Conservation (phyloP, 2,888 invertebrate genomes). For the Calephelis perditalis region DNA sequence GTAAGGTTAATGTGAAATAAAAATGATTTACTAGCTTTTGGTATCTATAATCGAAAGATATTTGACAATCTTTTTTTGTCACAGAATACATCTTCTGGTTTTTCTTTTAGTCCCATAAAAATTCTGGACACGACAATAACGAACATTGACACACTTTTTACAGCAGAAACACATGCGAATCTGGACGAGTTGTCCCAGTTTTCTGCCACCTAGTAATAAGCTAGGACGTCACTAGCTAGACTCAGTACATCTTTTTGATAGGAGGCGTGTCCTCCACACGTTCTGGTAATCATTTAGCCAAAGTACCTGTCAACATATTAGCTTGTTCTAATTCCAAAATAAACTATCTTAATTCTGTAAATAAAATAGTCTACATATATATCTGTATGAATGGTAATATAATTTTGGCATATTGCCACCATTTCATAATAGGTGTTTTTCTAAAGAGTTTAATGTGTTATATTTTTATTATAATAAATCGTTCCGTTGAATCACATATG, state of each 20-base stretch:
- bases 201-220: too few relatives aligned
- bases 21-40: too few relatives aligned
- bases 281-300: conserved; percentile 1
- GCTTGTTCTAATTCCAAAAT: conserved; percentile 8
- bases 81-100: too few relatives aligned
- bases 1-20: too few relatives aligned
- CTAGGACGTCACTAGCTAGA: background rate
- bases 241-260: conserved; percentile 6
- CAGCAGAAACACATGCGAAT: too few relatives aligned
- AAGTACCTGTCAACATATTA: conserved; percentile 9
- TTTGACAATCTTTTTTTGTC: too few relatives aligned
- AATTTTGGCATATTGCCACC: conserved; percentile 4
- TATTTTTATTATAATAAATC: conserved; percentile 11
- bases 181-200: too few relatives aligned
- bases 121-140: too few relatives aligned
- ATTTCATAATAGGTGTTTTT: conserved; percentile 12
- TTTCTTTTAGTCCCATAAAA: too few relatives aligned
- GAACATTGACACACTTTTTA: too few relatives aligned
- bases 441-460: conserved; percentile 4
- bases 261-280: conserved; percentile 10
- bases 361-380: conserved; percentile 9
- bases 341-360: conserved; percentile 1
- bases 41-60: too few relatives aligned
- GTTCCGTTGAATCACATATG: conserved; percentile 2
- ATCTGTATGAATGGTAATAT: conserved; percentile 12